Evolutionary conservation across 2,888 invertebrate genomes (phyloP).

Genomic region (Pristionchus entomophagus): DNA sequence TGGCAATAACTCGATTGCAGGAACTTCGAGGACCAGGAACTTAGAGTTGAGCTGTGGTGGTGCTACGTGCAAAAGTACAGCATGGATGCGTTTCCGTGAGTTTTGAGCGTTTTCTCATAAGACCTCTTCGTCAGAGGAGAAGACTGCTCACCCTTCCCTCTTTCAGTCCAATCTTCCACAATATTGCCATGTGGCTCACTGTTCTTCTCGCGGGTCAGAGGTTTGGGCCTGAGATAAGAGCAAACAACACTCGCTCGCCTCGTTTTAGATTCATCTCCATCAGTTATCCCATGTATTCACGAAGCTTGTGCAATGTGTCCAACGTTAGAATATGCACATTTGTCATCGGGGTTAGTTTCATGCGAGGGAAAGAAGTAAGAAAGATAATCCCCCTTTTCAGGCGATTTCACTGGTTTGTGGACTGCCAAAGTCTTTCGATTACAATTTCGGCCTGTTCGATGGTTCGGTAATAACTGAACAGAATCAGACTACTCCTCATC

Average conservation of each 20-base stretch:
- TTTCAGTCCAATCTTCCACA: conserved; percentile 84
- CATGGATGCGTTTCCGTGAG: conserved; percentile 80
- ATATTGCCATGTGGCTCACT: conserved; percentile 94
- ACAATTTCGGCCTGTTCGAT: conserved; percentile 80
- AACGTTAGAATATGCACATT: conserved; percentile 83
- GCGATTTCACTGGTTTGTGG: conserved; percentile 86
- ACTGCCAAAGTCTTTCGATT: conserved; percentile 87
- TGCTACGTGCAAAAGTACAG: conserved; percentile 74
- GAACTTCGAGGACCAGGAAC: conserved; percentile 60
- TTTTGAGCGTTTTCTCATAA: conserved; percentile 83
- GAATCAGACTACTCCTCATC: background rate
- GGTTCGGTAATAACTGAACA: conserved; percentile 80
- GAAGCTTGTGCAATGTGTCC: conserved; percentile 83
- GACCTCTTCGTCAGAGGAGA: background rate
- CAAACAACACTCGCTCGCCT: background rate
- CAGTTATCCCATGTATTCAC: conserved; percentile 90
- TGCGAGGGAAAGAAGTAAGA: background rate
- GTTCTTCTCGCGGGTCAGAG: conserved; percentile 91
- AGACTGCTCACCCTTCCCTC: background rate
- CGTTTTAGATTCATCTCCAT: conserved; percentile 87
- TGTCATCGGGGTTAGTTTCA: conserved; percentile 82
- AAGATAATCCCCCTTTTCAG: conserved; percentile 47
- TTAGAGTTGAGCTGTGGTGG: conserved; percentile 71
- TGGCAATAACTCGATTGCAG: conserved; percentile 61
- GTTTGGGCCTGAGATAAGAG: conserved; percentile 48